Evolutionary conservation across 53 echinoderm and acorn worm genomes (phyloP).

Genomic region (Mesocentrotus franciscanus): DNA sequence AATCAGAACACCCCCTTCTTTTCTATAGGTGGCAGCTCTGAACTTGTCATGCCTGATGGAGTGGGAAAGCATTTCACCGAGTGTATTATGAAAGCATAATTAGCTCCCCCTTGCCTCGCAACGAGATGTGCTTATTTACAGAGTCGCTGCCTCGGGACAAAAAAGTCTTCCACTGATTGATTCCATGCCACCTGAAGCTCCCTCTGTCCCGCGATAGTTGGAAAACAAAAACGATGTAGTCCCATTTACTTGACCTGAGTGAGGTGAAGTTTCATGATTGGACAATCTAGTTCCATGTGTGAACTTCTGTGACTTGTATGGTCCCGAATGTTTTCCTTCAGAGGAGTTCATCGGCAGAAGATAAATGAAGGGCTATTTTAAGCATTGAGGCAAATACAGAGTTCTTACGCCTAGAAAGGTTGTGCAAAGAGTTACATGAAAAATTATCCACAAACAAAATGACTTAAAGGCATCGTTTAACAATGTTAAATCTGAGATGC

Average conservation of each 20-base stretch:
- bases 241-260: constrained; percentile 14
- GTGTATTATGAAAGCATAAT: constrained; percentile 44
- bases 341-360: neutral
- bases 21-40: neutral
- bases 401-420: neutral
- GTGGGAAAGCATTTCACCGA: neutral
- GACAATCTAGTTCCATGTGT: neutral
- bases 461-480: too few species aligned
- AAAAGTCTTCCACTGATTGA: constrained; percentile 24
- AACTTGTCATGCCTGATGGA: neutral
- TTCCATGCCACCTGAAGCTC: constrained; percentile 44
- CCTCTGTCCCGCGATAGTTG: constrained; percentile 8
- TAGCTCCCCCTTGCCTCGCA: neutral
- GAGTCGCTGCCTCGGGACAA: constrained; percentile 38
- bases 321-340: neutral
- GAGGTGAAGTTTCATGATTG: neutral
- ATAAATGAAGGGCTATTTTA: neutral
- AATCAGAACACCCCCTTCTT: neutral
- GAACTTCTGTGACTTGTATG: neutral
- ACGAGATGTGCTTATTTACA: constrained; percentile 49
- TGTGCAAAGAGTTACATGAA: neutral
- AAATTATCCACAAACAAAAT: neutral
- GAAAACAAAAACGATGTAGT: constrained; percentile 36
- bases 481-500: too few species aligned
- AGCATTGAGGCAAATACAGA: neutral